Evolutionary conservation across 2,113 vertebrate species (phyloP).

Genomic region (Anguilla japonica): DNA sequence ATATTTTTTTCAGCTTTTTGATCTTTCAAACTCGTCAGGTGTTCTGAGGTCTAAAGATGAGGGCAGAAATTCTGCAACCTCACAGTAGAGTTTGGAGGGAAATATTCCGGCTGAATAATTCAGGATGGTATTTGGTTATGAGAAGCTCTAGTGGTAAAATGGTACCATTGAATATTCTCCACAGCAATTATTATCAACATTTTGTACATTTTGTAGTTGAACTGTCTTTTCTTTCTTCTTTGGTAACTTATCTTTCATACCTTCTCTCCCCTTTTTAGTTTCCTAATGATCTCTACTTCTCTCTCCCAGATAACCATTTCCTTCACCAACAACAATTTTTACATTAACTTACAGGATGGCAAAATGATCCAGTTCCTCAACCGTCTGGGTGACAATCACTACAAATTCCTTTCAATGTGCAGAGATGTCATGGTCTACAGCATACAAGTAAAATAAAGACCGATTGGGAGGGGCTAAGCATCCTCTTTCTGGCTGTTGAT

Average conservation of each 20-base stretch:
- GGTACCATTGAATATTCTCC: too few relatives aligned
- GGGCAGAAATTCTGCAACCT: too few relatives aligned
- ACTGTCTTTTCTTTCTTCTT: background rate
- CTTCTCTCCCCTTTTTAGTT: background rate
- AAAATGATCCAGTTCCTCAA: conserved; percentile 67
- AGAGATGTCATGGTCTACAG: conserved; percentile 58
- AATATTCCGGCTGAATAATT: too few relatives aligned
- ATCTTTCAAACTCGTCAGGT: too few relatives aligned
- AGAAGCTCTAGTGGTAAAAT: too few relatives aligned
- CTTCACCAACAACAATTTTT: conserved; percentile 63
- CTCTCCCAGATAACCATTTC: conserved; percentile 58
- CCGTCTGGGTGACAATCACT: conserved; percentile 65
- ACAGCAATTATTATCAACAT: too few relatives aligned
- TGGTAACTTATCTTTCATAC: too few relatives aligned
- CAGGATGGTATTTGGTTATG: too few relatives aligned
- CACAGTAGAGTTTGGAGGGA: too few relatives aligned
- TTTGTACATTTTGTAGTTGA: background rate
- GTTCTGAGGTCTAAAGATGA: too few relatives aligned
- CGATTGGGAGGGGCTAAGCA: too few relatives aligned
- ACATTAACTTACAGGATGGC: conserved; percentile 66
- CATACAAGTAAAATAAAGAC: background rate
- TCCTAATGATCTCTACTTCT: background rate
- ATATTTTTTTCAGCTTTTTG: too few relatives aligned
- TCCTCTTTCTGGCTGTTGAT: background rate
- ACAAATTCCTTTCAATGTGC: conserved; percentile 54